Base-by-base conservation (phyloP, 2,797 vertebrate species). In the Agapornis canus region DNA sequence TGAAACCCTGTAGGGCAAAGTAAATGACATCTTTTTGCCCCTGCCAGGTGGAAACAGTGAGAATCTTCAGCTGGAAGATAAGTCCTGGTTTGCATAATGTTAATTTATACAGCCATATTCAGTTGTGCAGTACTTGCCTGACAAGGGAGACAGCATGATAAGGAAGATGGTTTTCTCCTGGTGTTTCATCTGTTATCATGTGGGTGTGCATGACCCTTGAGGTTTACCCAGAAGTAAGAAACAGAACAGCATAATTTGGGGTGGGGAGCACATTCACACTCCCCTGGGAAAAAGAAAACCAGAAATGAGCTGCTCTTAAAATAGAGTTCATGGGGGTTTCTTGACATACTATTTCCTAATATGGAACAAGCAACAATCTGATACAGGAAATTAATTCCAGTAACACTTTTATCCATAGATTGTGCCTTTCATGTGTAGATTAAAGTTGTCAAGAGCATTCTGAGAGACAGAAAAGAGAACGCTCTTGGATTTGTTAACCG, bases 191-290 rank as follows among this genome's bases (percentile, higher is more conserved):
- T 95, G 32, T 81, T 77, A 26, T 37, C 1, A 1, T 31, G 89
- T 94, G 85, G 89, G 85, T 77, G 91, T 89, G 19, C 8, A 2
- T 78, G 76, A 86, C 91, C 87, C 82, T 57, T 87, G 92, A 92
- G 65, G 82, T 72, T 92, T 73, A 87, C 76, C 49, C 48, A 81
- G 43, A 75, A 85, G 82, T 75, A 89, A 91, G 85, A 94, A 95
- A 78, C 31, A 66, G 5, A 11, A 20, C 85, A 91, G 85, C 49
- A 23, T 94, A 77, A 92, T 86, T 94, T 81, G 52, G 60, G 40
- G 25, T 84, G 78, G 31, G 63, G 77, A 84, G 14, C 1, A 1
- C 37, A 26, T 92, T 82, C 60, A 48, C 71, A 5, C 49, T 89
- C 45, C 26, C 65, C 56, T 52, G 31, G 31, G 39, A 45, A 59